These are phyloP conservation scores for Perca flavescens DNA, from an alignment of 2,113 vertebrate genomes.

Conservation along the genomic window DNA sequence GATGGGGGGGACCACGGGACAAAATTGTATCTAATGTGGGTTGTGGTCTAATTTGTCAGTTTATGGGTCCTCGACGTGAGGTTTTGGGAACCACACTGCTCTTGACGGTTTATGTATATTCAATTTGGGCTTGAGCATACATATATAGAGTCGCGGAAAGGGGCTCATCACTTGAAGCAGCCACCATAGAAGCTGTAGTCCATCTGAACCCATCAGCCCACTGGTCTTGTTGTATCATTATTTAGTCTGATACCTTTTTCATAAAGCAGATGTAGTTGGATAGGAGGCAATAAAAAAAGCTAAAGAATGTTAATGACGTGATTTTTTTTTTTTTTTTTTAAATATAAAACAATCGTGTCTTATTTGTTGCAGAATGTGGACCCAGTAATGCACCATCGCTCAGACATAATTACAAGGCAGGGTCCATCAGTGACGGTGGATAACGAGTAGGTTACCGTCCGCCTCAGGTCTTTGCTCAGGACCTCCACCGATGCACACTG, in stretches of 20 bases:
- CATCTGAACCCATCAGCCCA: neutral
- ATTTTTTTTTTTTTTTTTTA: constrained; percentile 6
- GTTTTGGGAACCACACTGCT: no score
- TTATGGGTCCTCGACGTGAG: no score
- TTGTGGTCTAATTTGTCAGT: no score
- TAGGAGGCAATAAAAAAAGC: constrained; percentile 31
- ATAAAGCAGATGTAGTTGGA: constrained; percentile 15
- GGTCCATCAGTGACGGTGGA: constrained; percentile 59
- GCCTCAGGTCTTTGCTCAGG: constrained; percentile 44
- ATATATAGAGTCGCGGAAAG: neutral
- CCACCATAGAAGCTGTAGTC: neutral
- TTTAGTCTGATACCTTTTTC: neutral
- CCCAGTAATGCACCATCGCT: constrained; percentile 39
- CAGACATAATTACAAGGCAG: constrained; percentile 71
- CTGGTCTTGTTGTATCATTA: constrained; percentile 15
- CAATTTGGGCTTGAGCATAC: neutral
- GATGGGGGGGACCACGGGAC: no score
- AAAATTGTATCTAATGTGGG: no score
- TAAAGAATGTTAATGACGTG: constrained; percentile 62
- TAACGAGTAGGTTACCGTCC: constrained; percentile 60
- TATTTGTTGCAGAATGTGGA: constrained; percentile 53
- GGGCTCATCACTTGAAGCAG: neutral
- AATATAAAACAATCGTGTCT: constrained; percentile 38
- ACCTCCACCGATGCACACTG: constrained; percentile 60
- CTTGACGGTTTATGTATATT: neutral